These are phyloP conservation scores for Eumeta japonica DNA, from an alignment of 1,140 invertebrate species.

Conservation along the genomic window DNA sequence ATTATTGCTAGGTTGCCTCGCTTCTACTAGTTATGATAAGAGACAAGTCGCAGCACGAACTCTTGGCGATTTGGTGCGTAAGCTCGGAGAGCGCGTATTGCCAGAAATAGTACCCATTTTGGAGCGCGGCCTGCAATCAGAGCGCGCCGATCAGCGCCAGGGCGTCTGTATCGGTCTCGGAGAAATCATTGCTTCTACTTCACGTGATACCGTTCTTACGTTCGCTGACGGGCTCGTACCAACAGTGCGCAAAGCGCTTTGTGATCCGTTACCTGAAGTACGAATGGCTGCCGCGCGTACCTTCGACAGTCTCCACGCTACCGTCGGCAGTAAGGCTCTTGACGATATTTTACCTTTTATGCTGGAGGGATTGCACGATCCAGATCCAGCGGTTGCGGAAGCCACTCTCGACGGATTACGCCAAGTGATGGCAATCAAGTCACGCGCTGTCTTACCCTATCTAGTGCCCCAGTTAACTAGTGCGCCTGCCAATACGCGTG, in stretches of 20 bases:
- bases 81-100: slow-evolving; percentile 94
- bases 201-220: slow-evolving; percentile 88
- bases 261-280: slow-evolving; percentile 91
- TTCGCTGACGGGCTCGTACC: slow-evolving; percentile 96
- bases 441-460: slow-evolving; percentile 91
- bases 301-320: slow-evolving; percentile 93
- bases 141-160: slow-evolving; percentile 89
- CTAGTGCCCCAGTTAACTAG: slow-evolving; percentile 91
- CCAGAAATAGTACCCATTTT: slow-evolving; percentile 98
- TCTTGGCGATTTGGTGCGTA: slow-evolving; percentile 94
- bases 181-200: slow-evolving; percentile 97
- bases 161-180: slow-evolving; percentile 97
- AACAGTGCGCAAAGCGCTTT: slow-evolving; percentile 91
- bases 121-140: slow-evolving; percentile 88
- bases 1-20: slow-evolving; percentile 87
- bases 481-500: slow-evolving; percentile 87
- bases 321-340: slow-evolving; percentile 90
- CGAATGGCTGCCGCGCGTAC: slow-evolving; percentile 92
- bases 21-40: slow-evolving; percentile 94
- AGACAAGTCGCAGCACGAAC: slow-evolving; percentile 93
- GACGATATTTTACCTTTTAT: slow-evolving; percentile 95
- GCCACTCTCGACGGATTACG: slow-evolving; percentile 90
- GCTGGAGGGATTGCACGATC: slow-evolving; percentile 79
- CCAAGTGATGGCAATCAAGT: slow-evolving; percentile 97
- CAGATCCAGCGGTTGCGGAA: slow-evolving; percentile 72